These are phyloP conservation scores for Amia ocellicauda DNA, from an alignment of 2,113 vertebrate species.

Conservation along the genomic window DNA sequence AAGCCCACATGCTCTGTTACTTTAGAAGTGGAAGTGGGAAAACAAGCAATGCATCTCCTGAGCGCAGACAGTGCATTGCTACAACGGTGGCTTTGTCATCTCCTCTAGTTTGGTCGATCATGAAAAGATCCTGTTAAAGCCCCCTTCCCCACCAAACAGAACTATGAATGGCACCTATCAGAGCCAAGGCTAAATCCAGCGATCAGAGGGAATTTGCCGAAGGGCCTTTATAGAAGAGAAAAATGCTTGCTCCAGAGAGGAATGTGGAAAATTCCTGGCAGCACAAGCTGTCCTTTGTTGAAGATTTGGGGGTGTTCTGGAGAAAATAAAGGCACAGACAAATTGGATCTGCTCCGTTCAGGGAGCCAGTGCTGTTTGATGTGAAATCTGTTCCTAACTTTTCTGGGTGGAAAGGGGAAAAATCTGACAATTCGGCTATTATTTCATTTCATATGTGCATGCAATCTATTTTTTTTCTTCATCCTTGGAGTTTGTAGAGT, in stretches of 20 bases:
- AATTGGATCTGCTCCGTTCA: conserved; percentile 75
- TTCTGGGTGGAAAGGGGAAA: conserved; percentile 22
- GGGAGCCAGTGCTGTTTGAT: conserved; percentile 77
- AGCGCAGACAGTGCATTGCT: conserved; percentile 35
- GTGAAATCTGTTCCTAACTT: conserved; percentile 69
- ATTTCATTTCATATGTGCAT: no score
- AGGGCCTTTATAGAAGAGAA: conserved; percentile 90
- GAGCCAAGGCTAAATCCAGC: conserved; percentile 80
- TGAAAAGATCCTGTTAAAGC: conserved; percentile 78
- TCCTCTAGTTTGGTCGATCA: conserved; percentile 70
- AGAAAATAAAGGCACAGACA: conserved; percentile 89
- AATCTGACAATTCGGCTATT: conserved; percentile 40
- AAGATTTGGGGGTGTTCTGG: conserved; percentile 74
- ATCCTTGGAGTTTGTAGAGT: conserved; percentile 31
- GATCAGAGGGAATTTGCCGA: conserved; percentile 93
- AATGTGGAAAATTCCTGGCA: conserved; percentile 96
- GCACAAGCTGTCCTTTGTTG: conserved; percentile 93
- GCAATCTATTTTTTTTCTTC: conserved; percentile 23
- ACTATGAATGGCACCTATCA: conserved; percentile 92
- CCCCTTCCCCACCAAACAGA: conserved; percentile 71
- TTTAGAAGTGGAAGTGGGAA: conserved; percentile 40
- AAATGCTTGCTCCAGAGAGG: conserved; percentile 92
- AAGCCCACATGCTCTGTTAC: conserved; percentile 51
- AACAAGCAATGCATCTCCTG: conserved; percentile 34
- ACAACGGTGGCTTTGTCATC: conserved; percentile 72